Evolutionary conservation across 2,797 vertebrate genomes (phyloP).

Genomic region (Pseudomugil tenellus): DNA sequence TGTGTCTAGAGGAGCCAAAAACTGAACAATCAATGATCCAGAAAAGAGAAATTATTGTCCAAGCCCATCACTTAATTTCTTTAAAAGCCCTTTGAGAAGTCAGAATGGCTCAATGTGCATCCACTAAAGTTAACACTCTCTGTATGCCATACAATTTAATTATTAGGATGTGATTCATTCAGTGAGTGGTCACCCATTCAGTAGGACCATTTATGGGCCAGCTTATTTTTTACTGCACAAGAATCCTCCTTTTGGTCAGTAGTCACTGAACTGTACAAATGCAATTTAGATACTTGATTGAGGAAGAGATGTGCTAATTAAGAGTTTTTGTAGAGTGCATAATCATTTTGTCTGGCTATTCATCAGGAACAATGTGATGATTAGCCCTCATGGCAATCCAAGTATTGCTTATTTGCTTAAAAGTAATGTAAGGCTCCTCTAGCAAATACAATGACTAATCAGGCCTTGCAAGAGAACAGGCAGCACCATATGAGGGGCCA

Average conservation of each 20-base stretch:
- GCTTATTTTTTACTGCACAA: conserved; percentile 70
- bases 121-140: conserved; percentile 77
- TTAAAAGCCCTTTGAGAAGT: conserved; percentile 93
- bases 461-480: neutral
- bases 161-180: conserved; percentile 84
- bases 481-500: no score
- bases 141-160: conserved; percentile 84
- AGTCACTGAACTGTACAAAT: conserved; percentile 82
- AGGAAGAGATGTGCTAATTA: conserved; percentile 79
- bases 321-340: conserved; percentile 78
- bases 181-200: conserved; percentile 79
- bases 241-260: conserved; percentile 78
- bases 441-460: conserved; percentile 40
- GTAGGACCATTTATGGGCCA: conserved; percentile 74
- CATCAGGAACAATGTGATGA: conserved; percentile 82
- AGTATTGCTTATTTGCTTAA: conserved; percentile 63
- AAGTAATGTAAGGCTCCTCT: conserved; percentile 62
- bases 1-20: conserved; percentile 85
- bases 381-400: conserved; percentile 67
- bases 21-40: conserved; percentile 91
- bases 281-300: conserved; percentile 82
- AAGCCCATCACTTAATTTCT: conserved; percentile 94
- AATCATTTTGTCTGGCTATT: conserved; percentile 79
- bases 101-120: conserved; percentile 81
- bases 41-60: conserved; percentile 94